Evolutionary conservation across 2,888 invertebrate species (phyloP).

Genomic region (Meteorus colon): DNA sequence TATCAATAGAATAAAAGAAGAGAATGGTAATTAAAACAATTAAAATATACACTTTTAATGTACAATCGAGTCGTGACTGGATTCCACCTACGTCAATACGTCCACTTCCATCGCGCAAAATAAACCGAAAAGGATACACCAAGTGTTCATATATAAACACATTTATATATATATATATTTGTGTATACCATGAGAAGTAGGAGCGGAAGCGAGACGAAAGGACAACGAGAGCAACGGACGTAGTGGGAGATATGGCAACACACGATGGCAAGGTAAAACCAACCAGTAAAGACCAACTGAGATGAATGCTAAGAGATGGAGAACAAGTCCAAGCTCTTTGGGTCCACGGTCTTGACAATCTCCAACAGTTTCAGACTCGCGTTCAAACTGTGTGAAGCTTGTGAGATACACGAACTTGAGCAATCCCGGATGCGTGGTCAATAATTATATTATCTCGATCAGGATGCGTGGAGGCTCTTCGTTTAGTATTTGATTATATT

Average conservation of each 20-base stretch:
- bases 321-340: constrained; percentile 11
- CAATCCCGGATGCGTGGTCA: constrained; percentile 37
- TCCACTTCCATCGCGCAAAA: constrained; percentile 47
- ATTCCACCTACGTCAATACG: constrained; percentile 61
- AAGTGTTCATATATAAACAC: constrained; percentile 18
- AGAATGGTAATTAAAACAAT: background rate
- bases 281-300: constrained; percentile 41
- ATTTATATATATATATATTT: constrained; percentile 1
- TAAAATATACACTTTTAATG: background rate
- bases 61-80: constrained; percentile 49
- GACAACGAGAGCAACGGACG: constrained; percentile 32
- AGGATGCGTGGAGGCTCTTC: constrained; percentile 36
- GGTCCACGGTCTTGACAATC: constrained; percentile 21
- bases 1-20: background rate
- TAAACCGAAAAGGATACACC: constrained; percentile 46
- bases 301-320: constrained; percentile 36
- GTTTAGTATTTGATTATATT: constrained; percentile 1
- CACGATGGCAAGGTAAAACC: constrained; percentile 9
- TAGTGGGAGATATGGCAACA: constrained; percentile 44
- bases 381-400: constrained; percentile 59
- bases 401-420: constrained; percentile 48
- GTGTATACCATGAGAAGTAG: constrained; percentile 21
- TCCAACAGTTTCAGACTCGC: constrained; percentile 66
- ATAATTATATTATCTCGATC: constrained; percentile 22
- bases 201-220: constrained; percentile 43